Evolutionary conservation across 2,888 invertebrate genomes (phyloP), one percentile per base, ranked within the genome.

Genomic region (Tenodera sinensis): DNA sequence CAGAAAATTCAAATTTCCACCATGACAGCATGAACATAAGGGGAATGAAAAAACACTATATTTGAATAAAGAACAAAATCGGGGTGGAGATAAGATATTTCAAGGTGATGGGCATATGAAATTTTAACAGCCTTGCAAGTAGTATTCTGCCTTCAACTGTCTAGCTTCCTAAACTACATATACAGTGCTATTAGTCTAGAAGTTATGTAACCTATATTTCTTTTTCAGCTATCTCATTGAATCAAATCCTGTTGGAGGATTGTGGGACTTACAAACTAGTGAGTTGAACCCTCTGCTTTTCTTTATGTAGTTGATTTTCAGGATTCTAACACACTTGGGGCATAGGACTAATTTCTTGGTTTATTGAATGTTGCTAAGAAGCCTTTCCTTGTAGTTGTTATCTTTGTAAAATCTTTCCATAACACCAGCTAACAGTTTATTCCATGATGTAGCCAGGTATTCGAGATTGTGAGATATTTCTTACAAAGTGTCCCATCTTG

Each of bases 201-300:
- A 71, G 54, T 71, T 71, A 71, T 71, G 20, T 71, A 15, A 71
- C 25, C 54, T 71, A 71, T 71, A 71, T 71, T 42, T 86, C 81
- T 86, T 14, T 88, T 88, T 47, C 83, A 88, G 87, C 82, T 83
- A 89, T 90, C 71, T 89, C 89, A 81, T 85, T 90, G 28, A 88
- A 89, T 85, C 90, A 90, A 28, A 82, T 89, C 27, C 89, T 87
- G n/a, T 47, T 90, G 30, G 54, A 71, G 54, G 54, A 71, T 71
- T 71, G 54, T 71, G 54, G 54, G 2, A 71, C 54, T 71, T 71
- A 71, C 54, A 71, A 71, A 71, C 54, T 71, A 71, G 54, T 71
- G 54, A 71, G 54, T 71, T 71, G 54, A 71, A 71, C 54, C 54
- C 54, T 25, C 20, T 71, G 54, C 54, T 71, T 71, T 71, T 71